phyloP scores from a whole-genome alignment of 1,140 invertebrate species.

The Leptinotarsa texana region DNA sequence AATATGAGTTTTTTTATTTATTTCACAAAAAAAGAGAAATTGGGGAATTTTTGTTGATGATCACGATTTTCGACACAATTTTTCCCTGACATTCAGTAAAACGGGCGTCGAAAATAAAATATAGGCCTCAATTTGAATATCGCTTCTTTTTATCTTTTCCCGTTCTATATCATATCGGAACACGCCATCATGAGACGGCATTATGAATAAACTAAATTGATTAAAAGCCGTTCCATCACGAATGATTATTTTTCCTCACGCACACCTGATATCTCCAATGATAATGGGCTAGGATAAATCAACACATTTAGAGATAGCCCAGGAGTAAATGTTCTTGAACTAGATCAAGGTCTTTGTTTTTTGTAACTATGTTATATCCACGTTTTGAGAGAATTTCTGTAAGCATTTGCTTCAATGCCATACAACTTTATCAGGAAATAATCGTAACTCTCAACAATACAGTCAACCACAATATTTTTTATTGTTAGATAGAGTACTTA shows the following conservation, averaged over 20 bases:
- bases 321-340: neutral
- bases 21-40: too few species aligned
- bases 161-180: constrained; percentile 6
- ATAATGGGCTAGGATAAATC: neutral
- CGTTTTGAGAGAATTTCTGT: too few species aligned
- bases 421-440: too few species aligned
- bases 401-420: too few species aligned
- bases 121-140: neutral
- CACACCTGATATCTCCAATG: neutral
- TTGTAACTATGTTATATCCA: too few species aligned
- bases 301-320: neutral
- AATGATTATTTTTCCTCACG: constrained; percentile 8
- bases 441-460: too few species aligned
- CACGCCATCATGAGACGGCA: constrained; percentile 4
- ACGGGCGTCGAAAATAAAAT: neutral
- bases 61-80: neutral
- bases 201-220: constrained; percentile 6
- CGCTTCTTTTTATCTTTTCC: neutral
- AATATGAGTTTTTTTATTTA: too few species aligned
- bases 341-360: too few species aligned
- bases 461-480: too few species aligned
- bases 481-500: too few species aligned
- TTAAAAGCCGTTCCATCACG: constrained; percentile 5
- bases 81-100: neutral
- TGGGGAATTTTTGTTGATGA: neutral